Base-by-base conservation (phyloP, 2,113 vertebrate genomes). In the Ictalurus furcatus region DNA sequence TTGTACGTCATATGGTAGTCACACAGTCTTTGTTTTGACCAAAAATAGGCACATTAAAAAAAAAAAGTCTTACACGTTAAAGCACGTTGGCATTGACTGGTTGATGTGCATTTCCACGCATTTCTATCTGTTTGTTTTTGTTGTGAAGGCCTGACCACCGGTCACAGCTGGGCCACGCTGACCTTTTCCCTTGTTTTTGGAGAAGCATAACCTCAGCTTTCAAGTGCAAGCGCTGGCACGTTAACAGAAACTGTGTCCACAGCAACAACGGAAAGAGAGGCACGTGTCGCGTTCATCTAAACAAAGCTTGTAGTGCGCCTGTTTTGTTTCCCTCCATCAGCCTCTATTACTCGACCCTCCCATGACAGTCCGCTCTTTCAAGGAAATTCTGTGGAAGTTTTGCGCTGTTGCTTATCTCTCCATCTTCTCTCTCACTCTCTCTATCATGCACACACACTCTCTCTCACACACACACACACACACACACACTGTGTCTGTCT, bases 361-460 rank as follows among this genome's bases (percentile, higher is more conserved):
- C 76, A 61, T 85, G 61, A 58, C 88, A 73, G 71, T 54, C 54
- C 0, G 48, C 63, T 71, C 87, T 87, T 79, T 84, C 52, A 88
- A 74, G 56, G 86, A 90, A 90, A 88, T 91, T 92, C 92, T 88
- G 25, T 89, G 89, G 92, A 92, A 92, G 90, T 88, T 84, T 84
- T 82, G 16, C 17, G n/a, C 25, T 63, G 58, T 48, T 85, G 84
- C 85, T 91, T 91, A 90, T 91, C 92, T 85, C 58, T 78, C 23
- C 2, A 83, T 76, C 74, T 81, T 44, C 84, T 89, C 30, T 85
- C 40, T 48, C 44, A 80, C 34, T 84, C 80, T 84, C 30, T 85
- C 79, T 78, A 34, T 84, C 71, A 44, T 23, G 1, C 44, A 34
- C 52, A 69, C 44, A 44, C 6, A 48, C 44, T 7, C 44, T 54